Evolutionary conservation across 2,888 invertebrate genomes (phyloP).

Genomic region (Eupithecia tripunctaria): DNA sequence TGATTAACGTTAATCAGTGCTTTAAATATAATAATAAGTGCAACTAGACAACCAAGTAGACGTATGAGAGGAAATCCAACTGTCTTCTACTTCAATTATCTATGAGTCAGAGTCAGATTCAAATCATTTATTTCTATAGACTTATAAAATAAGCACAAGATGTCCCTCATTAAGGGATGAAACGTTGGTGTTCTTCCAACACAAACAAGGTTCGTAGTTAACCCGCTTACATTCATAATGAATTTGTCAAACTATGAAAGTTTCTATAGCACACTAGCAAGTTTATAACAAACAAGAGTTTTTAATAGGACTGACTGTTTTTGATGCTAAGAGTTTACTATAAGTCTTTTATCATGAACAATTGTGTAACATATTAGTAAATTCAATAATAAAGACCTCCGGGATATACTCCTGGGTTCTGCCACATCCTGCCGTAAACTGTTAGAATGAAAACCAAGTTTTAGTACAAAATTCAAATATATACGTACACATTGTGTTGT

Average conservation of each 20-base stretch:
- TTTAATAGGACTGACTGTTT: background rate
- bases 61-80: background rate
- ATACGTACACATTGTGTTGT: conserved; percentile 84
- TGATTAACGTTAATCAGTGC: too few relatives aligned
- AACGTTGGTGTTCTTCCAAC: too few relatives aligned
- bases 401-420: conserved; percentile 77
- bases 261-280: too few relatives aligned
- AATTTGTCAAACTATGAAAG: too few relatives aligned
- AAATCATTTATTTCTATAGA: too few relatives aligned
- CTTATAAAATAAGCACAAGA: too few relatives aligned
- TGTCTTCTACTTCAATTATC: background rate
- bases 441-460: conserved; percentile 56
- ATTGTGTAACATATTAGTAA: conserved; percentile 34
- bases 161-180: too few relatives aligned
- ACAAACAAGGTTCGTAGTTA: too few relatives aligned
- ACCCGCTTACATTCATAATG: too few relatives aligned
- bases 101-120: too few relatives aligned
- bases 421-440: conserved; percentile 76
- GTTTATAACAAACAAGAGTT: background rate
- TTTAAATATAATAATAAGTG: background rate
- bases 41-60: background rate
- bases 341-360: conserved; percentile 36
- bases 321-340: background rate
- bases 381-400: conserved; percentile 65
- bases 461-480: conserved; percentile 48